Conservation (phyloP, 2,888 invertebrate genomes). For the Strigamia crassipes region DNA sequence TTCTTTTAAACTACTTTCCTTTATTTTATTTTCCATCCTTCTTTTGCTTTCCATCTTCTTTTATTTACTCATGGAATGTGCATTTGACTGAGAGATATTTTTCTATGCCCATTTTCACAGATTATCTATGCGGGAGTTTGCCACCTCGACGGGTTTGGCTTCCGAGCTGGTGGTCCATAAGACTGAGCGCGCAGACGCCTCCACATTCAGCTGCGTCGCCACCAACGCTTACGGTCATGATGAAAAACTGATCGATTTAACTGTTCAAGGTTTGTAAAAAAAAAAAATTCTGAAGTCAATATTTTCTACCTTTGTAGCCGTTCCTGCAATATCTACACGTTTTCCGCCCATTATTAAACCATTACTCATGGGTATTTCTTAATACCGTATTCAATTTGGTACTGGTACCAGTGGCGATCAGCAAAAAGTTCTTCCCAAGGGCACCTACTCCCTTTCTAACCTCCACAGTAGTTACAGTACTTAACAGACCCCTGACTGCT, state of each 20-base stretch:
- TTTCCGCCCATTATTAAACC: no score
- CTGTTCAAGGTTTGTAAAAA: slow-evolving; percentile 45
- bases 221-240: slow-evolving; percentile 47
- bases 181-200: slow-evolving; percentile 43
- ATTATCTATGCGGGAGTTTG: slow-evolving; percentile 41
- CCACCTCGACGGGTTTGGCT: slow-evolving; percentile 43
- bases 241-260: slow-evolving; percentile 44
- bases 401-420: no score
- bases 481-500: no score
- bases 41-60: slow-evolving; percentile 1
- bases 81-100: slow-evolving; percentile 20
- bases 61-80: slow-evolving; percentile 12
- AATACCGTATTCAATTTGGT: no score
- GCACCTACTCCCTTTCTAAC: no score
- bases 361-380: no score
- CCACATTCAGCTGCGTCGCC: slow-evolving; percentile 46
- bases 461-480: no score
- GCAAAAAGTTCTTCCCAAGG: no score
- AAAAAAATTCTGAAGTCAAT: not conserved
- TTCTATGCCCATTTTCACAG: slow-evolving; percentile 37
- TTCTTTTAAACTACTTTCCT: not conserved
- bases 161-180: slow-evolving; percentile 39
- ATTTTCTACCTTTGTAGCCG: no score
- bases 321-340: no score
- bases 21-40: not conserved